These are phyloP conservation scores for Mesorhabditis sp. DNA, from an alignment of 2,888 invertebrate genomes.

Conservation along the genomic window DNA sequence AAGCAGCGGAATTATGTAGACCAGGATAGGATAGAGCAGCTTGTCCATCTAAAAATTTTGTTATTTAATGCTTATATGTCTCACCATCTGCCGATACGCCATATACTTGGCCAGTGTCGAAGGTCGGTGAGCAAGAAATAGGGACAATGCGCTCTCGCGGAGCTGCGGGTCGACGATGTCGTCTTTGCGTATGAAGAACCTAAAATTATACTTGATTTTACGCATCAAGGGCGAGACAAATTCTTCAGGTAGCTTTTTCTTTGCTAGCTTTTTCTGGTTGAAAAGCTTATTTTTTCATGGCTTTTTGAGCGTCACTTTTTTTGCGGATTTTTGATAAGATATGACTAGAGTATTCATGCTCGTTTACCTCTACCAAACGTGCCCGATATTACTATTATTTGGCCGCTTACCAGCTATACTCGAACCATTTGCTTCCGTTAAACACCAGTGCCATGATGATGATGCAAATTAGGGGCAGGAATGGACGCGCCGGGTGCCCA, in stretches of 20 bases:
- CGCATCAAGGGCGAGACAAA: constrained; percentile 14
- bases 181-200: constrained; percentile 12
- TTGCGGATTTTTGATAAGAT: too few species aligned
- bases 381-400: background rate
- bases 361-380: too few species aligned
- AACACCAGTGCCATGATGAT: constrained; percentile 44
- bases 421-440: constrained; percentile 53
- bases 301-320: too few species aligned
- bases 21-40: constrained; percentile 47
- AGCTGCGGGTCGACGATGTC: background rate
- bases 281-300: too few species aligned
- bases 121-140: constrained; percentile 35
- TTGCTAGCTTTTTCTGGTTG: too few species aligned
- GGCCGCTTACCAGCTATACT: constrained; percentile 42
- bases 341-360: too few species aligned
- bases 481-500: constrained; percentile 24
- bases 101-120: constrained; percentile 36
- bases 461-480: constrained; percentile 41
- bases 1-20: constrained; percentile 50
- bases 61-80: constrained; percentile 5
- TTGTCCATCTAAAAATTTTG: constrained; percentile 43
- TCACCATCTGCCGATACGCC: constrained; percentile 31
- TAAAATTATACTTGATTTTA: background rate
- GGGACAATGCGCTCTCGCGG: background rate
- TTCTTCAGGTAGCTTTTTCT: constrained; percentile 18